phyloP scores from a whole-genome alignment of 92 coral and sea anemone species.

The Parazoanthus swiftii region DNA sequence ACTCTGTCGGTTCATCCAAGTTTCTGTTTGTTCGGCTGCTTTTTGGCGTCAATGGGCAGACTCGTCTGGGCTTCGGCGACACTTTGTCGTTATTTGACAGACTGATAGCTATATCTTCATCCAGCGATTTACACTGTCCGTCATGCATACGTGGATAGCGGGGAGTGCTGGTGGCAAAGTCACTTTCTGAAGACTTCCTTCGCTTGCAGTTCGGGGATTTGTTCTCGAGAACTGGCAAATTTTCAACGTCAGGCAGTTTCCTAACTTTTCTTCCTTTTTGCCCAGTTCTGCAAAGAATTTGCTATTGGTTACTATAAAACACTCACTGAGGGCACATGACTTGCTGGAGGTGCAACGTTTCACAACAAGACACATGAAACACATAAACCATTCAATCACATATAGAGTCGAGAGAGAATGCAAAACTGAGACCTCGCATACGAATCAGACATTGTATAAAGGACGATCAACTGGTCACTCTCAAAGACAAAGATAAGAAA shows the following conservation, averaged over 20 bases:
- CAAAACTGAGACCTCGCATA: no score
- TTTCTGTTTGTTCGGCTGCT: neutral
- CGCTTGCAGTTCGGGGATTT: constrained; percentile 35
- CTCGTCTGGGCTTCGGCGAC: neutral
- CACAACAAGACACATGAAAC: no score
- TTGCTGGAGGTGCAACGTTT: no score
- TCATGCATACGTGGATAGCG: neutral
- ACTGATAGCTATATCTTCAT: neutral
- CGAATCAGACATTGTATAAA: no score
- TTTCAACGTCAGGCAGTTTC: constrained; percentile 55
- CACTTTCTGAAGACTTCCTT: neutral
- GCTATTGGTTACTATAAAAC: neutral
- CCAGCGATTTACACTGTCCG: neutral
- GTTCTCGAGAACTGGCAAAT: neutral
- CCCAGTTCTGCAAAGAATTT: constrained; percentile 13
- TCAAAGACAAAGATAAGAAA: no score
- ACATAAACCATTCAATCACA: no score
- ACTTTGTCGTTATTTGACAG: neutral
- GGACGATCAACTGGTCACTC: no score
- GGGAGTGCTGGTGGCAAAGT: constrained; percentile 34
- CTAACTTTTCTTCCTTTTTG: constrained; percentile 59
- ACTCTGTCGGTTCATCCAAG: neutral
- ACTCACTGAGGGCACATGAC: no score
- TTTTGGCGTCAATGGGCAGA: constrained; percentile 34
- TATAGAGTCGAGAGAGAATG: no score